These are phyloP conservation scores for Ariopsis seemanni DNA, from an alignment of 2,113 vertebrate genomes.

Conservation along the genomic window DNA sequence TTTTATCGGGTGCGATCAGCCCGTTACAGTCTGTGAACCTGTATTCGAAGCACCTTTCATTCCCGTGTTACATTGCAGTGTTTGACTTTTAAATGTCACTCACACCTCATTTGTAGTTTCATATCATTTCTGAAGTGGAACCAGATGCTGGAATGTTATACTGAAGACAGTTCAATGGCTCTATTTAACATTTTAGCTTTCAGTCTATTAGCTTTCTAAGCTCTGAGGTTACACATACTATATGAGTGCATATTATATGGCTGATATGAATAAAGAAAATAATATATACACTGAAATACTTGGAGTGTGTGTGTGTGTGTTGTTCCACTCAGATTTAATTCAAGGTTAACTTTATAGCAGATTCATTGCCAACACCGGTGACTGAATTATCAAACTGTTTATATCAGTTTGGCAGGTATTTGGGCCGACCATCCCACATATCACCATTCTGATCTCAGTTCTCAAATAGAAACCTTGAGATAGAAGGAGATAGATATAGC, in stretches of 20 bases:
- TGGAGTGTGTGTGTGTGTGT: constrained; percentile 15
- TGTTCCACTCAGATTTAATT: constrained; percentile 10
- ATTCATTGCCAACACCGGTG: constrained; percentile 11
- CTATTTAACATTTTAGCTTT: constrained; percentile 35
- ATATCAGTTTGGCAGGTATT: constrained; percentile 25
- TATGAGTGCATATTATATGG: constrained; percentile 7
- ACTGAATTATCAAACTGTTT: constrained; percentile 32
- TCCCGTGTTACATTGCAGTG: constrained; percentile 12
- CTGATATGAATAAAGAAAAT: constrained; percentile 23
- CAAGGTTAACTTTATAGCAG: constrained; percentile 22
- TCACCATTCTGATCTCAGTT: neutral
- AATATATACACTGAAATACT: neutral
- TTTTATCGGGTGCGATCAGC: constrained; percentile 69
- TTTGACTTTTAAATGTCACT: constrained; percentile 38
- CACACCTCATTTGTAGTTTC: constrained; percentile 44
- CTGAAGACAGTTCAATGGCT: constrained; percentile 26
- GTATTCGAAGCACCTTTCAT: constrained; percentile 40
- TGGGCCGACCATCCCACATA: neutral
- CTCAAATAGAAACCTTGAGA: neutral
- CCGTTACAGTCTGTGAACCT: constrained; percentile 24
- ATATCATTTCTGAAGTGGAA: constrained; percentile 45
- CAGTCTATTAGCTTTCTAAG: neutral
- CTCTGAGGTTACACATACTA: constrained; percentile 8
- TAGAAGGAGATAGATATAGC: neutral
- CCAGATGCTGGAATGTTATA: constrained; percentile 36